Percentiles rank a stretch among this genome's conserved stretches.
These are phyloP conservation scores for Phortica variegata DNA, from an alignment of 1,140 invertebrate genomes.

Conservation along the genomic window DNA sequence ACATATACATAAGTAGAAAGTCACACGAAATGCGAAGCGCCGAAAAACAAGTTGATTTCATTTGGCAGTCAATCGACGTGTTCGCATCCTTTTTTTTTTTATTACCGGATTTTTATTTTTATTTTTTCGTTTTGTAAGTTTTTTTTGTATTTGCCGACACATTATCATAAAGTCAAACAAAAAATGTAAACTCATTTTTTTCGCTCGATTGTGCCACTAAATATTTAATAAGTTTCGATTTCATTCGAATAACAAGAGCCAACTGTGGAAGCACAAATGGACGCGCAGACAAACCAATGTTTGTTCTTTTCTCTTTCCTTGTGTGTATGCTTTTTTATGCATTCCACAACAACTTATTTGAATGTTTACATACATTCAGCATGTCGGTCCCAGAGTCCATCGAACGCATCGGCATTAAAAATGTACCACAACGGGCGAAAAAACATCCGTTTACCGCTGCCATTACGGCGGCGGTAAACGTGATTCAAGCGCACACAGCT, in stretches of 20 bases:
- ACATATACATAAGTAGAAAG: too few species aligned
- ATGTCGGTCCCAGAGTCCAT: neutral
- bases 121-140: too few species aligned
- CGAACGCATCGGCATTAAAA: conserved; percentile 38
- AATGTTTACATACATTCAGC: conserved; percentile 9
- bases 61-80: too few species aligned
- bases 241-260: conserved; percentile 25
- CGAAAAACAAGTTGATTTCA: too few species aligned
- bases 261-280: neutral
- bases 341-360: conserved; percentile 16
- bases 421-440: conserved; percentile 48
- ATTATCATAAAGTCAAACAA: conserved; percentile 54
- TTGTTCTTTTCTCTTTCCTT: too few species aligned
- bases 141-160: too few species aligned
- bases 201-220: conserved; percentile 25
- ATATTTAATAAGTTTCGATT: conserved; percentile 57
- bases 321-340: conserved; percentile 48
- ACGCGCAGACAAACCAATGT: conserved; percentile 1
- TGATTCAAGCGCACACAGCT: neutral
- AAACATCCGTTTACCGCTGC: conserved; percentile 38
- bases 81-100: too few species aligned
- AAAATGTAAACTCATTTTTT: conserved; percentile 50
- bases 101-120: too few species aligned
- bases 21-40: too few species aligned
- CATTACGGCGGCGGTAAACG: conserved; percentile 39